Evolutionary conservation across 2,113 vertebrate species (phyloP).

Genomic region (Ophthalmolycus amberensis): DNA sequence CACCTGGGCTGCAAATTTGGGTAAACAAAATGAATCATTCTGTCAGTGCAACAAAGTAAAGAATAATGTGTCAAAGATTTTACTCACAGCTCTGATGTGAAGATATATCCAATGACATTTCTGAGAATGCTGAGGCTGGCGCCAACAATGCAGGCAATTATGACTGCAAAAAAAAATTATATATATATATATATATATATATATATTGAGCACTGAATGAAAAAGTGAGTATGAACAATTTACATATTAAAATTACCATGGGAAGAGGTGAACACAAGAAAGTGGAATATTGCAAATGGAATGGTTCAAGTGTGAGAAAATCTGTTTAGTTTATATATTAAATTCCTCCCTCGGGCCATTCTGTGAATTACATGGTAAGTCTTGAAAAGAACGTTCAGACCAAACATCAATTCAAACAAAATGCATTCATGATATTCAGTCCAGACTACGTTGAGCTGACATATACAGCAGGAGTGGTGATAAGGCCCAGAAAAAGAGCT

Average conservation of each 20-base stretch:
- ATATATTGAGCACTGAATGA: neutral
- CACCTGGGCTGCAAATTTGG: neutral
- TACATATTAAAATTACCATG: neutral
- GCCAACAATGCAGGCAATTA: slow-evolving; percentile 80
- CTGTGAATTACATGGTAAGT: neutral
- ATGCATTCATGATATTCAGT: neutral
- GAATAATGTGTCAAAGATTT: neutral
- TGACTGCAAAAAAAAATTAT: slow-evolving; percentile 72
- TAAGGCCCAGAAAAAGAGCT: neutral
- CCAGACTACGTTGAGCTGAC: neutral
- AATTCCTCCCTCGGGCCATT: neutral
- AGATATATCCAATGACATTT: slow-evolving; percentile 86
- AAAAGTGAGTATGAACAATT: neutral
- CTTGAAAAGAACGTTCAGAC: neutral
- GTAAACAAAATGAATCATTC: neutral
- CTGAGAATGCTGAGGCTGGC: slow-evolving; percentile 70
- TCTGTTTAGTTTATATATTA: neutral
- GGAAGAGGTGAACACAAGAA: neutral
- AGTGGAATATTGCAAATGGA: neutral
- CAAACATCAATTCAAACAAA: neutral
- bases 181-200: neutral
- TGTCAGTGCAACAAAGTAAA: neutral
- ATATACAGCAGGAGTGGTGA: neutral
- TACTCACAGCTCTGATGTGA: slow-evolving; percentile 89
- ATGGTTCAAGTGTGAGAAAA: neutral